Evolutionary conservation across 1,140 invertebrate species (phyloP).

Genomic region (Oedothorax gibbosus): DNA sequence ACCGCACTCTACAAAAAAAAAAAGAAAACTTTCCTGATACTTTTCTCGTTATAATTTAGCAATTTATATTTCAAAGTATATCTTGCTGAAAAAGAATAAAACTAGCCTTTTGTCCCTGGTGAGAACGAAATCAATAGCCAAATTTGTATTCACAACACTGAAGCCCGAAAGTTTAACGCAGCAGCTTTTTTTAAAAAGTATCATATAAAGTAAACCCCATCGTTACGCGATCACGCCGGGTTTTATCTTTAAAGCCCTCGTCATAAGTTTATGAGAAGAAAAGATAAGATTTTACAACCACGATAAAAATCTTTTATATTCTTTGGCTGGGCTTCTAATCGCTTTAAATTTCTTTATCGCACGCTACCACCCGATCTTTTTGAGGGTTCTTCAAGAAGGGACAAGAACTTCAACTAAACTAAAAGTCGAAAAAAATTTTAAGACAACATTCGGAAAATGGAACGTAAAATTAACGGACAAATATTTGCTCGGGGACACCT

Average conservation of each 20-base stretch:
- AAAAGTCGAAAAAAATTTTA: too few relatives aligned
- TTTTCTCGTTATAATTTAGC: too few relatives aligned
- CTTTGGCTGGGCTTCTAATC: slow-evolving; percentile 4
- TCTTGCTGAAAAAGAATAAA: too few relatives aligned
- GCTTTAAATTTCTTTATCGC: slow-evolving; percentile 37
- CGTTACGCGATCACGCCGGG: slow-evolving; percentile 19
- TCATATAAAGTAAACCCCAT: slow-evolving; percentile 31
- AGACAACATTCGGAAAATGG: too few relatives aligned
- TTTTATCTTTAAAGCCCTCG: slow-evolving; percentile 38
- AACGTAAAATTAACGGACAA: too few relatives aligned
- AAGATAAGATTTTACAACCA: slow-evolving; percentile 39
- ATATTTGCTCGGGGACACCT: too few relatives aligned
- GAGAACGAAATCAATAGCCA: slow-evolving; percentile 26
- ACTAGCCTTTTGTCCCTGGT: not conserved
- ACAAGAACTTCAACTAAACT: slow-evolving; percentile 16
- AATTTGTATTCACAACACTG: slow-evolving; percentile 29
- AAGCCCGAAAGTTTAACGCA: slow-evolving; percentile 16
- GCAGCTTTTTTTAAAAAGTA: slow-evolving; percentile 20
- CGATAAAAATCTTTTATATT: slow-evolving; percentile 42
- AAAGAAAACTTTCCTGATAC: too few relatives aligned
- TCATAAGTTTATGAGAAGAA: slow-evolving; percentile 45
- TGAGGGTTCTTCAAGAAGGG: slow-evolving; percentile 8
- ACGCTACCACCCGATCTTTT: slow-evolving; percentile 25
- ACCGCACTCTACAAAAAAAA: too few relatives aligned
- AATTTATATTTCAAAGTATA: too few relatives aligned